Evolutionary conservation across 2,888 invertebrate genomes (phyloP).

Genomic region (Rhingia rostrata): DNA sequence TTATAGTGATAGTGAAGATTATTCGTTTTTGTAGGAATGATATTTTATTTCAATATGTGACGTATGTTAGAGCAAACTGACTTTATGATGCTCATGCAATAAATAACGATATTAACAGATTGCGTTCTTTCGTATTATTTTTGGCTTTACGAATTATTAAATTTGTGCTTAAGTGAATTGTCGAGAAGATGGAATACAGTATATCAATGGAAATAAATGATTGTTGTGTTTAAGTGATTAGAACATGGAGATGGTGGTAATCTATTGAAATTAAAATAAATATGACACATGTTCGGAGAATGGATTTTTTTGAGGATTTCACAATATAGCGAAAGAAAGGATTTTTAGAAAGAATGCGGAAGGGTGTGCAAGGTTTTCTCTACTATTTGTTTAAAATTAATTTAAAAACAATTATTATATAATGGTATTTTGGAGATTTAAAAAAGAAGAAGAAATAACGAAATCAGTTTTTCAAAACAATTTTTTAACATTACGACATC

Average conservation of each 20-base stretch:
- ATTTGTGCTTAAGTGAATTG: constrained; percentile 43
- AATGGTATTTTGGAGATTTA: no score
- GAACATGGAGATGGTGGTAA: constrained; percentile 33
- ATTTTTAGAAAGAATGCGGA: background rate
- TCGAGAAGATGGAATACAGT: constrained; percentile 15
- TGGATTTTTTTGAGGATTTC: constrained; percentile 18
- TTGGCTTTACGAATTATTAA: constrained; percentile 29
- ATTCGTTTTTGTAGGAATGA: background rate
- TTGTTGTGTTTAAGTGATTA: constrained; percentile 42
- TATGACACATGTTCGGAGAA: constrained; percentile 4
- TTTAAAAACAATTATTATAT: no score
- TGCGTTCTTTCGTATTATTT: constrained; percentile 17
- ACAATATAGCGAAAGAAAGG: constrained; percentile 1
- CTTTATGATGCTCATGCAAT: constrained; percentile 21
- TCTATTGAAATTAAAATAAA: constrained; percentile 1
- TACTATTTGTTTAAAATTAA: no score
- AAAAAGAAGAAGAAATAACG: no score
- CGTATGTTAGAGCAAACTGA: constrained; percentile 19
- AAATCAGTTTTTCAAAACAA: no score
- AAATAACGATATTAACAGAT: constrained; percentile 36
- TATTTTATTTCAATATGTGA: constrained; percentile 14
- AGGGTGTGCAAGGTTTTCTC: background rate
- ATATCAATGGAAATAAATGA: constrained; percentile 40
- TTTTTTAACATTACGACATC: no score
- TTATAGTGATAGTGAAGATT: background rate